Percentiles rank a stretch among this genome's conserved stretches.
phyloP scores from a whole-genome alignment of 2,113 vertebrate species.

The Ivindomyrus marchei region DNA sequence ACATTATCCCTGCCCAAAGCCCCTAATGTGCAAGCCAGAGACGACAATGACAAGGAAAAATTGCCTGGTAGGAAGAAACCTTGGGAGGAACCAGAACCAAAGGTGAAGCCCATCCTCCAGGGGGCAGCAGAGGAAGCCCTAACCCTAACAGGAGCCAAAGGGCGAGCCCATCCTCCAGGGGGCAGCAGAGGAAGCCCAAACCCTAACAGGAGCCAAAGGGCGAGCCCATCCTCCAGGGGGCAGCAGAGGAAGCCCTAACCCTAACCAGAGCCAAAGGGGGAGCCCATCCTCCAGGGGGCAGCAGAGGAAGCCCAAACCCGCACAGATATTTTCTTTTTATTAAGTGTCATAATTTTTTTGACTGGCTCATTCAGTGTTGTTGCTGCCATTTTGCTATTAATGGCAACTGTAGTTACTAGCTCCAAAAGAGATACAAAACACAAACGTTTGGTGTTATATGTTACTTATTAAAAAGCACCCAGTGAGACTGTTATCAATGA shows the following conservation, averaged over 20 bases:
- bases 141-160: neutral
- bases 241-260: neutral
- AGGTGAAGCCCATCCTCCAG: neutral
- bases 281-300: neutral
- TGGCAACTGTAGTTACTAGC: neutral
- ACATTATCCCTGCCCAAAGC: neutral
- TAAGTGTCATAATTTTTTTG: neutral
- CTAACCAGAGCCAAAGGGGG: neutral
- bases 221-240: neutral
- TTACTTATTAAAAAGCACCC: neutral
- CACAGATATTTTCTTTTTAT: neutral
- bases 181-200: neutral
- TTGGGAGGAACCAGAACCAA: neutral
- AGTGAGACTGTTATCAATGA: no score
- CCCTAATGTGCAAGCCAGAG: neutral
- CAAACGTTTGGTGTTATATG: neutral
- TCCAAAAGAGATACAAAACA: neutral
- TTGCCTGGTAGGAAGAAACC: neutral
- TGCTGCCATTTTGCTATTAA: neutral
- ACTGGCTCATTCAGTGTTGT: neutral
- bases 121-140: neutral
- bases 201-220: neutral
- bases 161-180: neutral
- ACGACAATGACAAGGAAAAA: neutral
- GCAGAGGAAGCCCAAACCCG: neutral